Base-by-base conservation (phyloP, 2,888 invertebrate genomes). In the Heteromurus nitidus region DNA sequence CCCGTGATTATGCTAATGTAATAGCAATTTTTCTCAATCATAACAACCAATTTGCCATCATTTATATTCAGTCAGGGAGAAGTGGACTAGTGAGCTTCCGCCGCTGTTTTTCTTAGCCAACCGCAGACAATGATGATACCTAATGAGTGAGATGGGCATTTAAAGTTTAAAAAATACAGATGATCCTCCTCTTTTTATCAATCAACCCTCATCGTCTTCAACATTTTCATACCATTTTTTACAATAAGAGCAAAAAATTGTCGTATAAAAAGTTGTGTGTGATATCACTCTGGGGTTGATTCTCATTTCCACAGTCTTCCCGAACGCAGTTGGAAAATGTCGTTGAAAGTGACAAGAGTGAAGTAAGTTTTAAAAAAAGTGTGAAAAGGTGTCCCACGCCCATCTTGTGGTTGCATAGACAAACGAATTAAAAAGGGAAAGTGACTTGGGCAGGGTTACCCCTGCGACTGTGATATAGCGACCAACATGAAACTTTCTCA, bases 1-100 rank as follows among this genome's bases (percentile, higher is more conserved):
- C 30, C 69, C 30, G 50, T 31, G 31, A 69, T 69, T 69, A 69
- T 69, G 69, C 55, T 69, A 69, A 69, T 69, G 69, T 69, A 53
- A 69, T 69, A 47, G 69, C 53, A 30, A 69, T 53, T 69, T 69
- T 53, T 50, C n/a, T 42, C 67, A 67, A 67, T 67, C 31, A 36
- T 36, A 67, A 67, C 16, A 42, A 11, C 30, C 69, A 53, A 69
- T 69, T 53, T 69, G 69, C 24, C 53, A 30, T 47, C 47, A 69
- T 53, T 69, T 22, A 16, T 47, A 47, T 47, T 13, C 47, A 47
- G 47, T 3, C n/a, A 47, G n/a, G n/a, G n/a, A n/a, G n/a, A n/a
- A n/a, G n/a, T n/a, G n/a, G n/a, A n/a, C n/a, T n/a, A 47, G 47
- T 47, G 47, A 53, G 31, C 20, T 53, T 69, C 53, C 53, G 28